These are phyloP conservation scores for Heliconius ethilla DNA, from an alignment of 2,888 invertebrate genomes.

Conservation along the genomic window DNA sequence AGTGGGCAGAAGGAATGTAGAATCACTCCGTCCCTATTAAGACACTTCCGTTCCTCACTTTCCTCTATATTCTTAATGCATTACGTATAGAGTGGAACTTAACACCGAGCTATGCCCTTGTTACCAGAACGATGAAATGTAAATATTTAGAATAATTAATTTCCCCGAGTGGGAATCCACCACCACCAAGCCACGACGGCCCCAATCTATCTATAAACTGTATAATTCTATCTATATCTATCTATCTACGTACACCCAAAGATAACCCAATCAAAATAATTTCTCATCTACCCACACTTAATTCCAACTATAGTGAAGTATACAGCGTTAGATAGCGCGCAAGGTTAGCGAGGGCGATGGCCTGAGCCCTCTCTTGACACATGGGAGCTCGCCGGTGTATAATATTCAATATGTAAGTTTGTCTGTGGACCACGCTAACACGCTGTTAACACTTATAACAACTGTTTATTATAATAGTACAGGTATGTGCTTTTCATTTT, in stretches of 20 bases:
- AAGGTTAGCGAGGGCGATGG: slow-evolving; percentile 68
- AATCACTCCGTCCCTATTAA: no score
- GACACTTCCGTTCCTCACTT: no score
- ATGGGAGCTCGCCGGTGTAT: slow-evolving; percentile 47
- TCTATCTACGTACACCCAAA: not conserved
- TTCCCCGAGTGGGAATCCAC: no score
- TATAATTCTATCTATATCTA: not conserved
- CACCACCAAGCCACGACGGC: no score
- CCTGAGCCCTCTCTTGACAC: slow-evolving; percentile 55
- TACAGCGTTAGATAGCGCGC: slow-evolving; percentile 48
- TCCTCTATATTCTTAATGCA: no score
- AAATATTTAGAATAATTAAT: no score
- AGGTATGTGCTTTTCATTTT: no score
- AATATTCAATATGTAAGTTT: slow-evolving; percentile 38
- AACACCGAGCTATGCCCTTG: no score
- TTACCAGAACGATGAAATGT: no score
- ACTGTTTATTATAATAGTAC: not conserved
- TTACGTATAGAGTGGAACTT: no score
- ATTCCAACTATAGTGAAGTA: slow-evolving; percentile 1
- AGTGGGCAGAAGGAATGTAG: no score
- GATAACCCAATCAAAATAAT: not conserved
- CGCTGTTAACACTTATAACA: not conserved
- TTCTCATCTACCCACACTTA: not conserved
- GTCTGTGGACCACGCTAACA: not conserved
- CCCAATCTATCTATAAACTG: no score